A percentile compares a stretch with the other conserved stretches of the same genome.
These are phyloP conservation scores for Eumaeus atala DNA, from an alignment of 1,140 invertebrate species.

Conservation along the genomic window DNA sequence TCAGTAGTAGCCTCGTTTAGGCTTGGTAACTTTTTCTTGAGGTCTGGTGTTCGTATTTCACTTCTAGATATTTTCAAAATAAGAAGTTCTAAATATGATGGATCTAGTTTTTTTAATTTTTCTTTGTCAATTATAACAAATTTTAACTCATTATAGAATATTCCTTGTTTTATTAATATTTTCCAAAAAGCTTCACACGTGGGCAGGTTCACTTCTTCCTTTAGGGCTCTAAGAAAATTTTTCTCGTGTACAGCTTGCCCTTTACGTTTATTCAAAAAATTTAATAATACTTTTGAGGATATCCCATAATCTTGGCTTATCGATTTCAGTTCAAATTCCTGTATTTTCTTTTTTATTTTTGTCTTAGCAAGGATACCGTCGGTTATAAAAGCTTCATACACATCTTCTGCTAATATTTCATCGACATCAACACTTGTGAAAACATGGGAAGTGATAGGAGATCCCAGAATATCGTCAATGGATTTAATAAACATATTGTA, in stretches of 20 bases:
- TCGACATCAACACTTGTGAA: conserved; percentile 11
- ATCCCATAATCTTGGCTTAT: conserved; percentile 10
- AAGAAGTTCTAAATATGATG: conserved; percentile 3
- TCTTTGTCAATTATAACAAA: conserved; percentile 8
- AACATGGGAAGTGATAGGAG: conserved; percentile 1
- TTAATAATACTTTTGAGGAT: not conserved
- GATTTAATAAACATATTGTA: conserved; percentile 11
- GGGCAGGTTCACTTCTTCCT: conserved; percentile 1
- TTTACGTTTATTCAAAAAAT: conserved; percentile 8
- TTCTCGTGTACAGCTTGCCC: not conserved
- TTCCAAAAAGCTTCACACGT: conserved; percentile 5
- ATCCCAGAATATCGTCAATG: conserved; percentile 14
- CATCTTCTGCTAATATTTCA: conserved; percentile 6
- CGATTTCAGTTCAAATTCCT: not conserved
- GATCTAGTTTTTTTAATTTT: conserved; percentile 9
- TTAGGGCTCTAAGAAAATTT: conserved; percentile 7
- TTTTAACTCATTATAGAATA: conserved; percentile 5
- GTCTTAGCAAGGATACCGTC: conserved; percentile 7
- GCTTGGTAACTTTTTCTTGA: not conserved
- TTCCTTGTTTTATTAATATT: conserved; percentile 2
- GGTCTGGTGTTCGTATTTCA: no score
- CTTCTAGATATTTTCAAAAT: no score
- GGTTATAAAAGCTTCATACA: conserved; percentile 9
- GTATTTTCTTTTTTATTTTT: conserved; percentile 8
- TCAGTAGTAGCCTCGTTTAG: not conserved